Conservation (phyloP, 1,140 invertebrate species). For the Danaus melanippus region DNA sequence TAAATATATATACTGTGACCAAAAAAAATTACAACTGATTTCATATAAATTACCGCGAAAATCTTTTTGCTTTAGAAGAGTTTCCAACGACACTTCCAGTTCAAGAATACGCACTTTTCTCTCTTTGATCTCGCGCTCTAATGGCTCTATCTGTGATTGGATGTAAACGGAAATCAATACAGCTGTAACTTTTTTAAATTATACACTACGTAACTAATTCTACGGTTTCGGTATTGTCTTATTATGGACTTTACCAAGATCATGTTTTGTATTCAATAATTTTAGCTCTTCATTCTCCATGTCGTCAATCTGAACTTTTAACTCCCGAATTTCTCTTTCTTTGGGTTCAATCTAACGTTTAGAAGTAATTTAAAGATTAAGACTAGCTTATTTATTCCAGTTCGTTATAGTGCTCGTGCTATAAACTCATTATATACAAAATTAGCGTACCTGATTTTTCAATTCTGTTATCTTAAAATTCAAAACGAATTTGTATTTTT, state of each 20-base stretch:
- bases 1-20: background rate
- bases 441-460: conserved; percentile 75
- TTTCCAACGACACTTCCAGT: conserved; percentile 81
- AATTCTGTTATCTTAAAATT: conserved; percentile 91
- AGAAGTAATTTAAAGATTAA: background rate
- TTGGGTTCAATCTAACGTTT: conserved; percentile 77
- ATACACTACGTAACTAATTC: conserved; percentile 9
- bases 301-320: conserved; percentile 79
- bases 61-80: conserved; percentile 77
- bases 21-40: conserved; percentile 67
- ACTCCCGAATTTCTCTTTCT: conserved; percentile 76
- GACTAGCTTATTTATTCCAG: too few species aligned
- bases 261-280: conserved; percentile 58
- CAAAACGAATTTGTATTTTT: conserved; percentile 92
- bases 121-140: conserved; percentile 84
- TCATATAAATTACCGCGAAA: conserved; percentile 64
- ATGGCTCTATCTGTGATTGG: conserved; percentile 82
- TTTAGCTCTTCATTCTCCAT: conserved; percentile 71
- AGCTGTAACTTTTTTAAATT: conserved; percentile 62
- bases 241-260: conserved; percentile 44
- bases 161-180: conserved; percentile 23
- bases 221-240: background rate
- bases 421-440: background rate
- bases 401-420: background rate
- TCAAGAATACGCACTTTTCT: conserved; percentile 85